Conservation (phyloP, 2,797 vertebrate genomes). For the Xyrichtys novacula region DNA sequence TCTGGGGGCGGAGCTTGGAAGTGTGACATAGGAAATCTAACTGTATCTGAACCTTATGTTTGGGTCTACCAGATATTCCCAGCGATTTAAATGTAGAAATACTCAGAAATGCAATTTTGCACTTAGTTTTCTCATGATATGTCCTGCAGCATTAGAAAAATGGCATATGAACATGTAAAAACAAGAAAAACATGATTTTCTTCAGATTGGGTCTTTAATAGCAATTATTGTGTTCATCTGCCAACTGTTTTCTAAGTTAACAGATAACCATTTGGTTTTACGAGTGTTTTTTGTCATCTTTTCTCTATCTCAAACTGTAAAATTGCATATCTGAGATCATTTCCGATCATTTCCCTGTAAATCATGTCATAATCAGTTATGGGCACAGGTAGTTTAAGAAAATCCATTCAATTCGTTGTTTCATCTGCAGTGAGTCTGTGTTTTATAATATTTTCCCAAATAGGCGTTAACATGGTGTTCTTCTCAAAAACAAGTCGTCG, state of each 20-base stretch:
- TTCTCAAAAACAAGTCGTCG: constrained; percentile 17
- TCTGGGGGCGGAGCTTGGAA: too few relatives aligned
- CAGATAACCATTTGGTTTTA: background rate
- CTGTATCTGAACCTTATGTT: too few relatives aligned
- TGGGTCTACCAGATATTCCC: too few relatives aligned
- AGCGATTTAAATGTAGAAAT: too few relatives aligned
- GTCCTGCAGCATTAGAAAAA: too few relatives aligned
- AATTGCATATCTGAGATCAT: too few relatives aligned
- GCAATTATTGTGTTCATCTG: background rate
- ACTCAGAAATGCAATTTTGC: too few relatives aligned
- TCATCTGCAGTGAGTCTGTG: background rate
- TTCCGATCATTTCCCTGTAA: too few relatives aligned
- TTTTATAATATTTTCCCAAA: background rate
- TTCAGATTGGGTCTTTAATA: background rate
- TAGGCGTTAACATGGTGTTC: background rate
- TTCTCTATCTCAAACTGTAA: background rate
- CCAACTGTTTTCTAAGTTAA: background rate
- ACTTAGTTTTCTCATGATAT: too few relatives aligned
- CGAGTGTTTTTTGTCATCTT: constrained; percentile 2
- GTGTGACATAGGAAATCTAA: too few relatives aligned
- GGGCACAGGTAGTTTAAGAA: background rate
- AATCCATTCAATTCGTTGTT: background rate
- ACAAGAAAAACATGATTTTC: too few relatives aligned
- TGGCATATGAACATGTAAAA: too few relatives aligned
- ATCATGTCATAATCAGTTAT: background rate